Evolutionary conservation across 2,797 vertebrate genomes (phyloP), one percentile per base, ranked within the genome.

Genomic region (Coracias cyanogaster): DNA sequence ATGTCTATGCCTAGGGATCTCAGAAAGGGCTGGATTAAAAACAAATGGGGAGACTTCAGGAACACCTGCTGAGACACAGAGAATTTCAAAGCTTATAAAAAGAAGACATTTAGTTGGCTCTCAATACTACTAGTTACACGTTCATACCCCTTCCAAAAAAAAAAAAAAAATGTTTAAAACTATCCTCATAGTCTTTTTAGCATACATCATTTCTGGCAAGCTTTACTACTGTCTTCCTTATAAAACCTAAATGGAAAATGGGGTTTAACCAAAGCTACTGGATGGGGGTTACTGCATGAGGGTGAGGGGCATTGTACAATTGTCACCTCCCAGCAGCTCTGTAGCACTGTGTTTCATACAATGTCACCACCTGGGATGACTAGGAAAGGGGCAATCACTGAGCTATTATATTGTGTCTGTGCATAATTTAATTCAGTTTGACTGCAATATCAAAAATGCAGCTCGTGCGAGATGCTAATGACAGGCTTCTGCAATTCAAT

Each of bases 401-500:
- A 86, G 31, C n/a, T 45, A 49, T 33, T 82, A 20, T 20, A 3
- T 11, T 45, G 28, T 26, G 48, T 26, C 41, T 51, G 10, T 66
- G 60, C 37, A 22, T 28, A 45, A 31, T 65, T 74, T 62, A 86
- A 87, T 82, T 82, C 8, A 10, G n/a, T 62, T 91, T 77, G 74
- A 73, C 65, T 81, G 49, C 20, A 25, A 39, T n/a, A 54, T 78
- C 71, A 93, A 89, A 96, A 93, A 94, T 39, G 21, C 45, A 67
- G 29, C 48, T 72, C 1, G 0, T 81, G 76, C 14, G 55, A 92
- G 82, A 76, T 45, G 41, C 26, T 87, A 65, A 82, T 84, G 58
- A 79, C 67, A 72, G 33, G 33, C 7, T 76, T 60, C 82, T 66
- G 62, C 67, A 82, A 45, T 33, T 79, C 22, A 78, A 12, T 52